Evolutionary conservation across 2,113 vertebrate species (phyloP).

Genomic region (Coregonus clupeaformis): DNA sequence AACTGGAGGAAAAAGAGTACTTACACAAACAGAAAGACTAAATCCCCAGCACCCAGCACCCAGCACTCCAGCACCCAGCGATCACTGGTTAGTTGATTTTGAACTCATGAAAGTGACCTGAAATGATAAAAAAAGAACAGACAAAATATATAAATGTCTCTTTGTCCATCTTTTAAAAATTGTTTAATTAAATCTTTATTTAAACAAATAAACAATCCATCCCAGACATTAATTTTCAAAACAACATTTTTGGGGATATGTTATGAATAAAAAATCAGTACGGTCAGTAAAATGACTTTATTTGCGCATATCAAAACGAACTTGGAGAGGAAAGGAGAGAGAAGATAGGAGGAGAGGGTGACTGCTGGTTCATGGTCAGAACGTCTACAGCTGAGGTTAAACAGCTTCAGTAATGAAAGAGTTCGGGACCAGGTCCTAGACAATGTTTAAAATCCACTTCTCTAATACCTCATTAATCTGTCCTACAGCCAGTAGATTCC

Average conservation of each 20-base stretch:
- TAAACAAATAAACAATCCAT: not conserved
- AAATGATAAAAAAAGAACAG: slow-evolving; percentile 61
- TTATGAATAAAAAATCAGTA: slow-evolving; percentile 4
- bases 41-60: slow-evolving; percentile 90
- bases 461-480: slow-evolving; percentile 69
- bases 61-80: no score
- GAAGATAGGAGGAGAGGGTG: slow-evolving; percentile 1
- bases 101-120: slow-evolving; percentile 98
- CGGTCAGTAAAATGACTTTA: slow-evolving; percentile 39
- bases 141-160: slow-evolving; percentile 14
- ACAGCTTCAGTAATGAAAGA: slow-evolving; percentile 48
- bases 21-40: slow-evolving; percentile 92
- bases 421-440: slow-evolving; percentile 49
- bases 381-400: slow-evolving; percentile 56
- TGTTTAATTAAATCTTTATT: not conserved
- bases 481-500: slow-evolving; percentile 50
- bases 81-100: slow-evolving; percentile 89
- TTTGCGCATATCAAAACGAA: slow-evolving; percentile 49
- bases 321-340: slow-evolving; percentile 35
- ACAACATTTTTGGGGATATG: not conserved
- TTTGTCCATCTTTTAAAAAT: slow-evolving; percentile 1
- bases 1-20: slow-evolving; percentile 73
- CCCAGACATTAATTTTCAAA: slow-evolving; percentile 6
- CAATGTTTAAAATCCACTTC: slow-evolving; percentile 67
- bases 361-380: slow-evolving; percentile 59